Base-by-base conservation (phyloP, 1,140 invertebrate genomes). In the Centruroides sculpturatus region DNA sequence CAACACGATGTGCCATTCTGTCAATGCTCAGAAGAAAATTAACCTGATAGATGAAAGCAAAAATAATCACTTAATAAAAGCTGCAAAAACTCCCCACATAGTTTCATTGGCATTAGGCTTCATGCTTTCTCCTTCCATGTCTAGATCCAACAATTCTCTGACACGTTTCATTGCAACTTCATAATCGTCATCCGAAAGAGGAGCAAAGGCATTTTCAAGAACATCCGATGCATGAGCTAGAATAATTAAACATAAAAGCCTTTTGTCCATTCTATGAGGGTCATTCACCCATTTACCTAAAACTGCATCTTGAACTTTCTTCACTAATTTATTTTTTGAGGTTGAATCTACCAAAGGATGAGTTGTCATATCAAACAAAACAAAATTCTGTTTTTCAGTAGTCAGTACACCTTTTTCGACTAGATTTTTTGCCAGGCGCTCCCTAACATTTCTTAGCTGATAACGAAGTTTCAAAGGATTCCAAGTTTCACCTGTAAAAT, bases 381-480 rank as follows among this genome's bases (percentile, higher is more conserved):
- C 79, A 77, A 99, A 99, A 78, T 99, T 99, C 77, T 99, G 96
- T 80, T 99, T 99, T 77, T 99, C 97, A 57, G 97, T 99, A 55
- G 95, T 98, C 63, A 98, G 81, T n/a, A 99, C 93, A 66, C 97
- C 96, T 77, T 99, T 99, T 75, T 99, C 97, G 23, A 99, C 96
- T 68, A 99, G 81, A 79, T 98, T 99, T 76, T 99, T 99, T 10
- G 97, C 97, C 70, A 99, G 80, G 71, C 97, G 83, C 80, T 99
- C 97, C 65, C 97, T 82, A 0, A 99, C 96, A 82, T 99, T 99
- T 76, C 97, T 89, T 66, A 99, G 79, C 73, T 99, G 97, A 76
- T 98, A 99, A 69, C 90, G 83, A 64, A 99, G 79, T 78, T 99
- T 99, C 67, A 99, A 78, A 11, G 96, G 97, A 79, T 99, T 99